Percentiles rank a stretch among this genome's conserved stretches.
phyloP scores from a whole-genome alignment of 2,888 invertebrate species.

The Phalangium opilio region DNA sequence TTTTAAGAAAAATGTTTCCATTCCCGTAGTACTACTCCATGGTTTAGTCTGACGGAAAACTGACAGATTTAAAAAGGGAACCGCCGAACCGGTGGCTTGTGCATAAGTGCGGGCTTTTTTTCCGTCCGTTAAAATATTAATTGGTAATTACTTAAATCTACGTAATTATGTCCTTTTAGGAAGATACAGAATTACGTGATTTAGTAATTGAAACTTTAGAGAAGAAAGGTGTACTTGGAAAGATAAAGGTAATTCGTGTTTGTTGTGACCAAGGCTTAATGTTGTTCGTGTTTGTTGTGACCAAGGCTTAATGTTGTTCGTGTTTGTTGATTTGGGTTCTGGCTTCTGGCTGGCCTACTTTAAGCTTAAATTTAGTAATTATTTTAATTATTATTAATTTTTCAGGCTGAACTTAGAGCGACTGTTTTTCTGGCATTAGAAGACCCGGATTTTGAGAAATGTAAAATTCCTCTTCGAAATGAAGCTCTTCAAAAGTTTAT shows the following conservation, averaged over 20 bases:
- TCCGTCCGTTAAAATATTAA: too few relatives aligned
- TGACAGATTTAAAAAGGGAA: too few relatives aligned
- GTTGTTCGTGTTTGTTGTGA: slow-evolving; percentile 36
- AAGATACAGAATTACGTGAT: slow-evolving; percentile 66
- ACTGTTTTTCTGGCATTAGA: slow-evolving; percentile 69
- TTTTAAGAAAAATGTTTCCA: too few relatives aligned
- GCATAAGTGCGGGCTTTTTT: too few relatives aligned
- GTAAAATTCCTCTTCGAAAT: slow-evolving; percentile 34
- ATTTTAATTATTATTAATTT: too few relatives aligned
- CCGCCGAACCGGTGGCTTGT: too few relatives aligned
- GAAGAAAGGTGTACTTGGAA: slow-evolving; percentile 63
- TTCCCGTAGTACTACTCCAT: too few relatives aligned
- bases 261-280: slow-evolving; percentile 33
- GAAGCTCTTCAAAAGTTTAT: slow-evolving; percentile 42
- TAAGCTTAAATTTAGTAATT: too few relatives aligned
- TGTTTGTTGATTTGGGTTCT: too few relatives aligned
- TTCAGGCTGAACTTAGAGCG: slow-evolving; percentile 60
- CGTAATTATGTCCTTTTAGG: slow-evolving; percentile 67
- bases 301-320: slow-evolving; percentile 39
- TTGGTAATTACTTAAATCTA: too few relatives aligned
- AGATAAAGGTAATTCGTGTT: slow-evolving; percentile 50
- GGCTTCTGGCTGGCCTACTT: too few relatives aligned
- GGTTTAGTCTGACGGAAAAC: too few relatives aligned
- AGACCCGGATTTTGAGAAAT: slow-evolving; percentile 45
- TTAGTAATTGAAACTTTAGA: slow-evolving; percentile 66